Percentiles rank a stretch among this genome's conserved stretches.
Conservation (phyloP, 2,113 vertebrate species). For the Callorhinus ursinus region DNA sequence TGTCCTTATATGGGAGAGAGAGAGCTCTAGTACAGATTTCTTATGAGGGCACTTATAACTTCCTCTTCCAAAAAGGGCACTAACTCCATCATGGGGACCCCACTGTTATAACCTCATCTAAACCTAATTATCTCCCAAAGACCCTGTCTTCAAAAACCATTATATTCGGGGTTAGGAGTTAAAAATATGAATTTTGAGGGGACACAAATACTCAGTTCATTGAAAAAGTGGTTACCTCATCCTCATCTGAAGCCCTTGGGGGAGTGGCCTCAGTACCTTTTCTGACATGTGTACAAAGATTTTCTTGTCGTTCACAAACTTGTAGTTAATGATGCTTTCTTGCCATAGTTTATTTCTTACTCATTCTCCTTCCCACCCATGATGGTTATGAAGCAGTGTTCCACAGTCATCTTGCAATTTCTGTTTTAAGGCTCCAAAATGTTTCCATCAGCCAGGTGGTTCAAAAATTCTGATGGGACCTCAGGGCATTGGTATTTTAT, state of each 20-base stretch:
- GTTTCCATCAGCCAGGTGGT: background rate
- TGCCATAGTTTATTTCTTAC: background rate
- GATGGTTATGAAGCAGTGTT: background rate
- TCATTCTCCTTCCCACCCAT: background rate
- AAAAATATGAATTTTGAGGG: background rate
- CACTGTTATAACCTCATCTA: background rate
- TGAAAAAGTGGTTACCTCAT: background rate
- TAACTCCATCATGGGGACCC: background rate
- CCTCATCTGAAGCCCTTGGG: background rate
- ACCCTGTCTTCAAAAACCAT: background rate
- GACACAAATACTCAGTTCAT: background rate
- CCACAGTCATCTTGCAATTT: background rate
- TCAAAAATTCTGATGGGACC: background rate
- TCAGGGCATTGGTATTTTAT: background rate
- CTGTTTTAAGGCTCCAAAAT: background rate
- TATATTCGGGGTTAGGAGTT: background rate
- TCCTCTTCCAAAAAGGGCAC: background rate
- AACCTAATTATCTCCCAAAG: background rate
- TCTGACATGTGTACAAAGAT: background rate
- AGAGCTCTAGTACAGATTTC: background rate
- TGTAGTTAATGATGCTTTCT: background rate
- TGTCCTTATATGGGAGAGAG: background rate
- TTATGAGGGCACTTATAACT: background rate
- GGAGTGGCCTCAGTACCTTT: background rate
- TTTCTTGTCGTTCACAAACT: background rate